Evolutionary conservation across 2,113 vertebrate genomes (phyloP), one percentile per base, ranked within the genome.

Genomic region (Pachyramphus minor): DNA sequence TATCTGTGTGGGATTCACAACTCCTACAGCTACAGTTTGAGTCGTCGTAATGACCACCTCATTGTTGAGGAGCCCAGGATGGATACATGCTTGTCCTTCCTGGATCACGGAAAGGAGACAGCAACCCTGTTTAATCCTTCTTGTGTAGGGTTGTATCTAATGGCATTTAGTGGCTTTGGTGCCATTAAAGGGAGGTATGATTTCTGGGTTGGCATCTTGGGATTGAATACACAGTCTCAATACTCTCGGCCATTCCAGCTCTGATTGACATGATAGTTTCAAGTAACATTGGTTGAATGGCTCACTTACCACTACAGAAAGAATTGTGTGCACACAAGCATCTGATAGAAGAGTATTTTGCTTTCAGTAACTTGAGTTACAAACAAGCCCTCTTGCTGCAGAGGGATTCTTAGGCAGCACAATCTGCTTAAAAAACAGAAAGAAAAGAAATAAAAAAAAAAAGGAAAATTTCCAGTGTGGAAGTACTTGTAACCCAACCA

Each of bases 331-430:
- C 28, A 86, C 60, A 87, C 25, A 33, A 75, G n/a, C 25, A 67
- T 45, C 42, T 45, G 56, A 90, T 0, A 74, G 35, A 91, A 67
- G 22, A 90, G 25, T 31, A 83, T 41, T 96, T 94, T 17, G 12
- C 93, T 82, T 53, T 97, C 89, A 92, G 59, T 47, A 83, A 55
- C 30, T 60, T 90, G 78, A 44, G 80, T 72, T 77, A 89, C 44
- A 50, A 85, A 89, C 0, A 2, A 97, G 75, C 33, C 35, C 31
- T 71, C 81, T 92, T 79, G 62, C 33, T 92, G 71, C 85, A 91
- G 45, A 93, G n/a, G 44, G 49, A 82, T 94, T 90, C 68, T 68
- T 95, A 90, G 33, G 84, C 78, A 96, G 66, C 74, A 90, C 79
- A 93, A 90, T 63, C 81, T 95, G 41, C 82, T 91, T 95, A 79